A percentile compares a stretch with the other conserved stretches of the same genome.
Evolutionary conservation across 2,888 invertebrate species (phyloP).

Genomic region (Chydorus sphaericus): DNA sequence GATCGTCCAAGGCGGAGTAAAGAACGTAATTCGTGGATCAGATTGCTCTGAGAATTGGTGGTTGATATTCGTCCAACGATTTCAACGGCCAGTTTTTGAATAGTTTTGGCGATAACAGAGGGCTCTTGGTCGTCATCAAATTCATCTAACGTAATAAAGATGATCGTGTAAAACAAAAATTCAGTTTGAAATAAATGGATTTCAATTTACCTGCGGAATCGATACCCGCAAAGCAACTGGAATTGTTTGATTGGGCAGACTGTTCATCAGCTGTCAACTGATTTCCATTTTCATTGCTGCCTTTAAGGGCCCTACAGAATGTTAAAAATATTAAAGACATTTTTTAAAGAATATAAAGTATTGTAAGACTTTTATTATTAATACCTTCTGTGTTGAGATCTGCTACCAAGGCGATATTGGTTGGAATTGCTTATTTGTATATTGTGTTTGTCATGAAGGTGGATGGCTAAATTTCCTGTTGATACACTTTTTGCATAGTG

Average conservation of each 20-base stretch:
- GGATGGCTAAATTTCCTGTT: not conserved
- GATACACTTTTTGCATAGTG: not conserved
- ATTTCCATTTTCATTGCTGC: not conserved
- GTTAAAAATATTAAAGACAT: too few species aligned
- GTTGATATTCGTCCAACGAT: not conserved
- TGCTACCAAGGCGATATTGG: too few species aligned
- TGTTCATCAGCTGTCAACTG: not conserved
- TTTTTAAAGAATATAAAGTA: too few species aligned
- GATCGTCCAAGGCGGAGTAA: not conserved
- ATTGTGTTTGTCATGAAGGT: not conserved
- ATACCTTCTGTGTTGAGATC: too few species aligned
- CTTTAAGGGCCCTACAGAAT: not conserved
- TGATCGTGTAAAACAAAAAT: not conserved
- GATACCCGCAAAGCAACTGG: not conserved
- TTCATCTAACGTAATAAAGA: not conserved
- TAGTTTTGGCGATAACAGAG: not conserved
- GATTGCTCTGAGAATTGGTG: not conserved
- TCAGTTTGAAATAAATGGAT: not conserved
- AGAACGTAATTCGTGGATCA: not conserved
- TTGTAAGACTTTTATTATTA: too few species aligned
- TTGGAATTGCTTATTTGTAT: too few species aligned
- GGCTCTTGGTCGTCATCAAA: not conserved
- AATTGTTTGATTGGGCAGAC: not conserved
- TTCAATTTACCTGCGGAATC: not conserved
- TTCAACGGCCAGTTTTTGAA: not conserved